Base-by-base conservation (phyloP, 1,140 invertebrate genomes). In the Papilio machaon region DNA sequence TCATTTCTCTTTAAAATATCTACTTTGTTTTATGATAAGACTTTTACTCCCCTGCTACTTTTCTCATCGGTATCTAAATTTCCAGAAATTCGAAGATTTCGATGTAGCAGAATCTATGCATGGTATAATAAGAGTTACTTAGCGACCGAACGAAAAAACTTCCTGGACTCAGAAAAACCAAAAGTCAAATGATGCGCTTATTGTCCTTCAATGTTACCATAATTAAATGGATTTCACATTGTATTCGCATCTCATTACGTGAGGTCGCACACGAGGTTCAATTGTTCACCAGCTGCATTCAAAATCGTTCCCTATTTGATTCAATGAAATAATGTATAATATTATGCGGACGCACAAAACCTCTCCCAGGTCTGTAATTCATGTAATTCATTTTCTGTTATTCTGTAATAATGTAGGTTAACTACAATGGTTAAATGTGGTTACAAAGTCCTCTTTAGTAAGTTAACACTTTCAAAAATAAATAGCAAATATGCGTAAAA, bases 171-270 rank as follows among this genome's bases (percentile, higher is more conserved):
- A 35, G 5, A 10, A 64, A 64, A 70, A 70, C 5, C 64, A 70
- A 38, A 70, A 70, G 10, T 35, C 30, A 70, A 70, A 35, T 70
- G 64, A 38, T 70, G 13, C 64, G 64, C 13, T 35, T 15, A 76
- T 3, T 76, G 30, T 9, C 8, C 54, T 19, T 1, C 9, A 2
- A 58, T 58, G 52, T 10, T 15, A 19, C 49, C 76, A n/a, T 78
- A 43, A 78, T 78, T 78, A 60, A 78, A 38, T 78, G 49, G 54
- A 60, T 60, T 78, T 43, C 76, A 78, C 19, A 78, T 78, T 78
- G 76, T 78, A 38, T 78, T 54, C 52, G 76, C 76, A 60, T 64
- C 76, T 78, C 76, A 78, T 78, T 60, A 78, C 54, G 76, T 11
- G 35, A 78, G 76, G 76, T 35, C 30, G 13, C 75, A 54, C 30